Evolutionary conservation across 1,140 invertebrate species (phyloP), one percentile per base, ranked within the genome.

Genomic region (Brachionus manjavacas): DNA sequence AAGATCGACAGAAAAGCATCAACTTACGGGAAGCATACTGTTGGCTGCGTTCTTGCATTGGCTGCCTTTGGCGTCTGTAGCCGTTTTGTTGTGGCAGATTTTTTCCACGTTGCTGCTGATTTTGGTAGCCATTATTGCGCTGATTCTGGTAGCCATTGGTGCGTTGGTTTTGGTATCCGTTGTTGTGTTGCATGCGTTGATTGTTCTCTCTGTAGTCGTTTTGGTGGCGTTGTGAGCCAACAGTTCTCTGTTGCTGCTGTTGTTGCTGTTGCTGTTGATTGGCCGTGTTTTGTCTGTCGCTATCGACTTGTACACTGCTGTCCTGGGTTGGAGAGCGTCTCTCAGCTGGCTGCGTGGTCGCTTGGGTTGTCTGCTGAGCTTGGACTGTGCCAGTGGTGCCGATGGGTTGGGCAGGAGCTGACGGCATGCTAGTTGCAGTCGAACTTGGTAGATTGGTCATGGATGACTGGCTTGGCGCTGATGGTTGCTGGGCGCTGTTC

Each of bases 251-350:
- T 28, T 76, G 41, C 28, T 31, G 28, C 31, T 35, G 31, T 6
- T 35, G 31, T 60, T 46, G 79, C 28, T 60, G 79, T n/a, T 60
- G 52, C n/a, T 78, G 74, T 11, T 78, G 41, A 1, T 20, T 35
- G 41, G 49, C 52, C 31, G 52, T 12, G 68, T 72, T 72, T 72
- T 41, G 68, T 64, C 52, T 16, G 31, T 81, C 79, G 41, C 20
- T 81, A 16, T 81, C 79, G 9, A 81, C 79, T 68, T 81, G 79
- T 9, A 81, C 79, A 81, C 79, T 68, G 52, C 79, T 81, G 52
- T 81, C 79, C 23, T 81, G 79, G 41, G 79, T 81, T 60, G 79
- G 79, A 43, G 79, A 81, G n/a, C 52, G 41, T 76, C 72, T 20
- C 11, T 76, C 28, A 4, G 76, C n/a, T 35, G 41, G 14, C n/a